Conservation (phyloP, 2,888 invertebrate species). For the Oligia fasciuncula region DNA sequence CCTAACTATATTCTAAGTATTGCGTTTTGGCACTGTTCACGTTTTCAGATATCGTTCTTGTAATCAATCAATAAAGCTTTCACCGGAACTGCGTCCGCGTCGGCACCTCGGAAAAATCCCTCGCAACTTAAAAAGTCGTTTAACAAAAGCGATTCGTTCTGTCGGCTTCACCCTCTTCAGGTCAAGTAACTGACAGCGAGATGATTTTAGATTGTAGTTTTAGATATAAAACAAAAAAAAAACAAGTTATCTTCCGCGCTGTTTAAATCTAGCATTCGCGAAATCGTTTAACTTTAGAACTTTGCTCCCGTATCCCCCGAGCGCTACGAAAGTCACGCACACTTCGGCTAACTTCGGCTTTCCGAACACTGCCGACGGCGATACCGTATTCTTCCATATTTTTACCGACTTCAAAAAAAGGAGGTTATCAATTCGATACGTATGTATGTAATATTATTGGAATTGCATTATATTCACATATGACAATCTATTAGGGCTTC, state of each 20-base stretch:
- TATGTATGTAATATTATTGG: no score
- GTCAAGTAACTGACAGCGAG: constrained; percentile 28
- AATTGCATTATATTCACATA: no score
- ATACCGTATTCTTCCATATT: constrained; percentile 26
- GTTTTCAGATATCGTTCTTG: not conserved
- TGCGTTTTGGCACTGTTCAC: not conserved
- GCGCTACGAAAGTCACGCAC: constrained; percentile 32
- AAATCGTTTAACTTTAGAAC: constrained; percentile 46
- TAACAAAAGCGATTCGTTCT: constrained; percentile 38
- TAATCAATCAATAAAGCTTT: constrained; percentile 12
- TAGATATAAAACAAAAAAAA: constrained; percentile 19
- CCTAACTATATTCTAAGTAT: not conserved
- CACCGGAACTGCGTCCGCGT: constrained; percentile 11
- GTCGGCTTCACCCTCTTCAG: constrained; percentile 26
- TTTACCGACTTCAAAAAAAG: no score
- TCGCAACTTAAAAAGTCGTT: constrained; percentile 32
- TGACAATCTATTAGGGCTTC: no score
- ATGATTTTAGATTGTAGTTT: constrained; percentile 31
- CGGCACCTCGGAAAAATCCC: constrained; percentile 11
- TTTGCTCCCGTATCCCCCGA: constrained; percentile 16
- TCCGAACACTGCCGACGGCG: constrained; percentile 40
- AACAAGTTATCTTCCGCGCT: constrained; percentile 27
- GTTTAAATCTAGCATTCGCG: constrained; percentile 45
- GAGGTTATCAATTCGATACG: no score
- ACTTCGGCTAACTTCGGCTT: constrained; percentile 39